Percentiles rank a stretch among this genome's conserved stretches.
These are phyloP conservation scores for Sceliomorpha sp. DNA, from an alignment of 2,888 invertebrate species.

Conservation along the genomic window DNA sequence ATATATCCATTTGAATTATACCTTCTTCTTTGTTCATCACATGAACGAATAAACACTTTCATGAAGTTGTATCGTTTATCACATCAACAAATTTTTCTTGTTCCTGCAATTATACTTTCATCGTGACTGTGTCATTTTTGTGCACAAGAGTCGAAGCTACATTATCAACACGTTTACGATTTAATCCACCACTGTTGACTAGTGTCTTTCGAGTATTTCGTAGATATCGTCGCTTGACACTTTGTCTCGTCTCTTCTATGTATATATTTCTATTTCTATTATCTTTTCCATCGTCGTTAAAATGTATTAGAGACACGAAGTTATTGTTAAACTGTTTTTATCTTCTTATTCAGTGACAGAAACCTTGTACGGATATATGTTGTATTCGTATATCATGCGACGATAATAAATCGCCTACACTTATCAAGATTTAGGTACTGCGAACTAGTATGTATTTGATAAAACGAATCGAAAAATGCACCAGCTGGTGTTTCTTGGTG, in stretches of 20 bases:
- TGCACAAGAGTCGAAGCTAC: slow-evolving; percentile 45
- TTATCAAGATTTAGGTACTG: slow-evolving; percentile 35
- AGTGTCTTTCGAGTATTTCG: slow-evolving; percentile 42
- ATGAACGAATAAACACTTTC: too few species aligned
- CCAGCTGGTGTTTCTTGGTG: slow-evolving; percentile 24
- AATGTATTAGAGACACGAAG: slow-evolving; percentile 20
- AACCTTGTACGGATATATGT: slow-evolving; percentile 36
- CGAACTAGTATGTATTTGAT: slow-evolving; percentile 44
- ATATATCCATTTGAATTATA: too few species aligned
- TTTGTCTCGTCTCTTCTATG: slow-evolving; percentile 3
- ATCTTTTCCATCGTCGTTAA: slow-evolving; percentile 1
- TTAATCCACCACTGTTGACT: slow-evolving; percentile 45
- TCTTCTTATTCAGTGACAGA: slow-evolving; percentile 38
- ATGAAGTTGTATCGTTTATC: too few species aligned
- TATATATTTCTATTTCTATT: not conserved
- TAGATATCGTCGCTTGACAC: slow-evolving; percentile 18
- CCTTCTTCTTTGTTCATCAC: too few species aligned
- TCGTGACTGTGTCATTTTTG: slow-evolving; percentile 40
- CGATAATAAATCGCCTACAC: slow-evolving; percentile 24
- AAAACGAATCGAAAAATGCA: slow-evolving; percentile 52
- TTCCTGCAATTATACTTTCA: slow-evolving; percentile 55
- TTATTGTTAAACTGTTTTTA: slow-evolving; percentile 12
- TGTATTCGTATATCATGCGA: slow-evolving; percentile 21
- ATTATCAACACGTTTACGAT: slow-evolving; percentile 37
- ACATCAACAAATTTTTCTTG: too few species aligned